Percentiles rank a stretch among this genome's conserved stretches.
Conservation (phyloP, 1,140 invertebrate species). For the Zaprionus africanus region DNA sequence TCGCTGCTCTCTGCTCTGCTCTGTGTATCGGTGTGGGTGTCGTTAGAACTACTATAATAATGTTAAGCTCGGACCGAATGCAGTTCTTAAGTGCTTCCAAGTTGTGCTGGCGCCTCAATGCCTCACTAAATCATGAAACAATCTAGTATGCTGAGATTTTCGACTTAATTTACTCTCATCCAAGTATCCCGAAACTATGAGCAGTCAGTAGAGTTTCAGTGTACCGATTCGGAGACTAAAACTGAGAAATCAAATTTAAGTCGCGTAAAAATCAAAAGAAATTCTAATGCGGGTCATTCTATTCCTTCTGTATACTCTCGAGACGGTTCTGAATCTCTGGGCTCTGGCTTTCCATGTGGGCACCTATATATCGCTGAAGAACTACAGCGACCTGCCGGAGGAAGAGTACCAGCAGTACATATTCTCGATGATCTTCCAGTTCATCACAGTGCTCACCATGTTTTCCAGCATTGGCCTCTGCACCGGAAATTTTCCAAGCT, state of each 20-base stretch:
- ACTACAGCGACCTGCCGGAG: neutral
- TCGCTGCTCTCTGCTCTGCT: neutral
- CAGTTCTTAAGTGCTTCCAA: constrained; percentile 8
- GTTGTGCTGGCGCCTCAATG: neutral
- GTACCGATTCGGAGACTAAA: neutral
- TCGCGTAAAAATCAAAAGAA: neutral
- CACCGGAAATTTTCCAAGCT: constrained; percentile 10
- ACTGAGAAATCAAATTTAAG: neutral
- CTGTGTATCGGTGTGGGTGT: constrained; percentile 20
- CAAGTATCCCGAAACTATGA: no score
- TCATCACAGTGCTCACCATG: constrained; percentile 29
- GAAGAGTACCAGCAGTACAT: constrained; percentile 19
- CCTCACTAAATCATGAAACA: neutral
- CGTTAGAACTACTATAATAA: constrained; percentile 5
- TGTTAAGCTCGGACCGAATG: constrained; percentile 5
- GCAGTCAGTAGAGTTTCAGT: neutral
- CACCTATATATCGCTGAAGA: constrained; percentile 11
- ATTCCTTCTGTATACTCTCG: constrained; percentile 24
- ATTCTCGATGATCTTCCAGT: constrained; percentile 19
- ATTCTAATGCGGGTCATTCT: constrained; percentile 24
- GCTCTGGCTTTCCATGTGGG: constrained; percentile 28
- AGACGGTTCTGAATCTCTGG: constrained; percentile 29
- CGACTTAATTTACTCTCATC: no score
- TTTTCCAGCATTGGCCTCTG: constrained; percentile 40
- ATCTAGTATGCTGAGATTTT: no score